Base-by-base conservation (phyloP, 35 echinoderm and acorn worm genomes). In the Stichopus chloronotus region DNA sequence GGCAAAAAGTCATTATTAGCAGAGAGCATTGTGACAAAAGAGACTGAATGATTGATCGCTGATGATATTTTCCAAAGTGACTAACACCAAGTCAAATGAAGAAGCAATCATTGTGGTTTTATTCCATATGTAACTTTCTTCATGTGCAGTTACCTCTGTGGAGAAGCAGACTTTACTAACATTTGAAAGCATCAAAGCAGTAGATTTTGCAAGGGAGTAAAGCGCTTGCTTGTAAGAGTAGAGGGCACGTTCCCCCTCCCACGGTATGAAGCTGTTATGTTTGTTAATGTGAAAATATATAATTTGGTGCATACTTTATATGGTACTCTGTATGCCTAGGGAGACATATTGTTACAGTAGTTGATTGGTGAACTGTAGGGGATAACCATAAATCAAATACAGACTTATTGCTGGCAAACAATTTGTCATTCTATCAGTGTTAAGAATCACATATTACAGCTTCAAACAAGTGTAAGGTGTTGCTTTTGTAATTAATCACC, bases 381-480 rank as follows among this genome's bases (percentile, higher is more conserved):
- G 23, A 74, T 74, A 74, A 8, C 69, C 69, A 74, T 74, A 74
- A 74, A 74, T 74, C 3, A 74, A 74, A 74, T 74, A 74, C 4
- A 74, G 14, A 74, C 69, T 5, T 74, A 10, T 74, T 74, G 69
- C 69, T 74, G 69, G 8, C 69, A 8, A 68, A 17, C 63, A 8
- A 8, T 17, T 8, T 68, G 8, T 68, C 63, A 17, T 17, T 68
- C 17, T 17, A 8, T 68, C 8, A 8, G 63, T 17, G 8, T 68
- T 68, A 9, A 17, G 52, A 78, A 78, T 8, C 2, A 78, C 52
- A 24, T 78, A 19, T 78, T 30, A 78, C 17, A 78, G 21, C 5
- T 78, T 78, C 72, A 76, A 76, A 76, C 72, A 76, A 76, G 16
- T 76, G 16, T 24, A 78, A 78, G 76, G 20, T 78, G 76, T 78